phyloP scores from a whole-genome alignment of 2,113 vertebrate genomes.

The Oxygymnocypris stewartii region DNA sequence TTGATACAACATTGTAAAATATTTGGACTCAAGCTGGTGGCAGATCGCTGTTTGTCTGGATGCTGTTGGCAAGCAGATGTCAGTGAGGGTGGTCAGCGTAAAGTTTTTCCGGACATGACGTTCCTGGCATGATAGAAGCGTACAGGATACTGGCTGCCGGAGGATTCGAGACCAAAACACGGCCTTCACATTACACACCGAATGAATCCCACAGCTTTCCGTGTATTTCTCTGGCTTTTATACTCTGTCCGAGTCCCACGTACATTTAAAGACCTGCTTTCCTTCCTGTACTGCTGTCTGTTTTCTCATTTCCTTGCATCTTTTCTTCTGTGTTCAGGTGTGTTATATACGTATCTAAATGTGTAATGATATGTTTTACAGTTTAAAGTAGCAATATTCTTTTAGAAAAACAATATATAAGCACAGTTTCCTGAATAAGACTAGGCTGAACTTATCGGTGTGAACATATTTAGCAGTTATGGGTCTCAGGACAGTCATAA shows the following conservation, averaged over 20 bases:
- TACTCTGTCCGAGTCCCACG: background rate
- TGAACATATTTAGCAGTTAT: slow-evolving; percentile 10
- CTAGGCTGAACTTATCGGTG: background rate
- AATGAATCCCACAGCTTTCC: background rate
- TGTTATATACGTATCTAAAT: background rate
- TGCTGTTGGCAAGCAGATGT: slow-evolving; percentile 73
- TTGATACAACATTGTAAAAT: slow-evolving; percentile 76
- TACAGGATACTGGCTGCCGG: slow-evolving; percentile 17
- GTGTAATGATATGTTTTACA: background rate
- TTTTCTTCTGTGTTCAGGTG: background rate
- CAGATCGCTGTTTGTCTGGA: slow-evolving; percentile 71
- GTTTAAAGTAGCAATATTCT: background rate
- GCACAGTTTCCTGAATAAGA: background rate
- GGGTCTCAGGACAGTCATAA: background rate
- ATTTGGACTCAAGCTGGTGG: slow-evolving; percentile 74
- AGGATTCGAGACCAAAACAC: background rate
- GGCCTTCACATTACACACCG: background rate
- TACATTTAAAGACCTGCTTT: background rate
- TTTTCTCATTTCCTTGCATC: background rate
- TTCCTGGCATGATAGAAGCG: background rate
- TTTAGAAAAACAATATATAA: background rate
- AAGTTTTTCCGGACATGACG: slow-evolving; percentile 57
- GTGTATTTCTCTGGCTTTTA: slow-evolving; percentile 11
- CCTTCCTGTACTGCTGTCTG: background rate
- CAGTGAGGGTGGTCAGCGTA: slow-evolving; percentile 53